A percentile compares a stretch with the other conserved stretches of the same genome.
Conservation (phyloP, 1,140 invertebrate genomes). For the Forficula auricularia region DNA sequence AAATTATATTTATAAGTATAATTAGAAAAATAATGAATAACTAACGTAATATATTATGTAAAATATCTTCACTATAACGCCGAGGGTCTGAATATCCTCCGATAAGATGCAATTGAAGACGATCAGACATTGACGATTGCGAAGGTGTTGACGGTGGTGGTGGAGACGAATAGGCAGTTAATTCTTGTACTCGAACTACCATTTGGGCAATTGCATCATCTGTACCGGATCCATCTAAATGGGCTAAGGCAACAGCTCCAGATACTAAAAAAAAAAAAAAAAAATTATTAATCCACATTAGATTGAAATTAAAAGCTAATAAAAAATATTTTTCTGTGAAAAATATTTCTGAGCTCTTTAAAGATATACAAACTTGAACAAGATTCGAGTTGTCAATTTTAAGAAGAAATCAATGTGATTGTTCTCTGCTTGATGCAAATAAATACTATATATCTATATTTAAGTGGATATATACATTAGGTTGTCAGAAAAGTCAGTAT, state of each 20-base stretch:
- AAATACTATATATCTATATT: too few relatives aligned
- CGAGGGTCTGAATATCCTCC: slow-evolving; percentile 70
- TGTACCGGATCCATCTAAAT: slow-evolving; percentile 73
- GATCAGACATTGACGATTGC: slow-evolving; percentile 63
- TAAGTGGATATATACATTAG: too few relatives aligned
- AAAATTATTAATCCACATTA: slow-evolving; percentile 2
- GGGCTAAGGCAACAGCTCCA: slow-evolving; percentile 67
- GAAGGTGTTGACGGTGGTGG: slow-evolving; percentile 19
- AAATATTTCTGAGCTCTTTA: too few relatives aligned
- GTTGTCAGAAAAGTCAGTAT: too few relatives aligned
- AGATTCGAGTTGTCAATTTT: too few relatives aligned
- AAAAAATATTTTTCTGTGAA: slow-evolving; percentile 5
- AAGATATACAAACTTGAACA: too few relatives aligned
- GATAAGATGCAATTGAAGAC: slow-evolving; percentile 72
- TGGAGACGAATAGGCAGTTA: slow-evolving; percentile 23
- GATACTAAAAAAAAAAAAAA: slow-evolving; percentile 44
- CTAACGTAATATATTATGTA: slow-evolving; percentile 79
- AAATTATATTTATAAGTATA: too few relatives aligned
- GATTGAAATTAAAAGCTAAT: background rate
- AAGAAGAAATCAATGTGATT: too few relatives aligned
- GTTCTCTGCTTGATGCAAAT: too few relatives aligned
- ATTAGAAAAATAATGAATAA: slow-evolving; percentile 15
- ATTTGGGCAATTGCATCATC: slow-evolving; percentile 64
- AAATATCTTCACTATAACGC: slow-evolving; percentile 72
- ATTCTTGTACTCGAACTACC: slow-evolving; percentile 62